A percentile compares a stretch with the other conserved stretches of the same genome.
Evolutionary conservation across 2,113 vertebrate genomes (phyloP).

Genomic region (Cercocebus atys): DNA sequence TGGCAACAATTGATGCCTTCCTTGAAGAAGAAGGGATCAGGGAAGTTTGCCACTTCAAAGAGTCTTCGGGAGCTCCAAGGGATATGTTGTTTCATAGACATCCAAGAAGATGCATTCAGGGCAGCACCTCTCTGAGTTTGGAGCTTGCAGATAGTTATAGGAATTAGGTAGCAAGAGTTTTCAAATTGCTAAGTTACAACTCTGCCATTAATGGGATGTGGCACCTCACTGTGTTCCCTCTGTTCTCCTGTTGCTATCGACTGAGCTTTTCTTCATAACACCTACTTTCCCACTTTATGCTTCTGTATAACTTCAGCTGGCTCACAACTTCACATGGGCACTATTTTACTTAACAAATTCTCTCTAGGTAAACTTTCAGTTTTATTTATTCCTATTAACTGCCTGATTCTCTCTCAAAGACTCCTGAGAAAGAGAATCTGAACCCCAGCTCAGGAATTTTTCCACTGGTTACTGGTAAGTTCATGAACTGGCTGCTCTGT

Average conservation of each 20-base stretch:
- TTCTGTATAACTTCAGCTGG: background rate
- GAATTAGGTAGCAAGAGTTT: background rate
- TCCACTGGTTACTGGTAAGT: background rate
- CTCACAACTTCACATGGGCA: background rate
- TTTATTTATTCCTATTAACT: background rate
- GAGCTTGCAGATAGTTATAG: background rate
- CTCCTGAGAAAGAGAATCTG: background rate
- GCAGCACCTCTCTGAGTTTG: background rate
- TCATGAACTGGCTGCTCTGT: background rate
- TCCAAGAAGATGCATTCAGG: background rate
- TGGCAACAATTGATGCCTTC: background rate
- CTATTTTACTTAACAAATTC: background rate
- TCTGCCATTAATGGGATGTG: background rate
- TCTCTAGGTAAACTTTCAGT: background rate
- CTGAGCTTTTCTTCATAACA: background rate
- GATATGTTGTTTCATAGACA: background rate
- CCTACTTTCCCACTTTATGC: background rate
- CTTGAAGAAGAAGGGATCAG: background rate
- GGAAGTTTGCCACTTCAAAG: background rate
- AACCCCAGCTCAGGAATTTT: background rate
- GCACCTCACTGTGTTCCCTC: background rate
- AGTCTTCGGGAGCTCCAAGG: background rate
- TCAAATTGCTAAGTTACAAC: background rate
- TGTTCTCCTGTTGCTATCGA: background rate
- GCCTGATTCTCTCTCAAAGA: background rate